Conservation (phyloP, 2,888 invertebrate species). For the Margaritifera margaritifera region DNA sequence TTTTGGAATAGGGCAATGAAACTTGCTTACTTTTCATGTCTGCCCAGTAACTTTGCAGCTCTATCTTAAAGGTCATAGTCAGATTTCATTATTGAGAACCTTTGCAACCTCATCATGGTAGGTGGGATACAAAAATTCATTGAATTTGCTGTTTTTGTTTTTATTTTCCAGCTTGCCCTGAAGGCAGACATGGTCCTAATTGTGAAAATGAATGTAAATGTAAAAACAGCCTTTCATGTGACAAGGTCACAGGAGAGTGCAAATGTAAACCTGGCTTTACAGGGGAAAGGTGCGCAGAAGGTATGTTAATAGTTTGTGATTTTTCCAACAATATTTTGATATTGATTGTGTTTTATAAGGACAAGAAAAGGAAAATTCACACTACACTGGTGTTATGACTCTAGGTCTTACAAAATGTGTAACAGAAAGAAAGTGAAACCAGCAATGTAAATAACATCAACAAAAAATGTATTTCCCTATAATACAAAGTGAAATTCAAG, state of each 20-base stretch:
- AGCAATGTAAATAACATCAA: too few species aligned
- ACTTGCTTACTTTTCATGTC: too few species aligned
- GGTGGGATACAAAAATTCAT: background rate
- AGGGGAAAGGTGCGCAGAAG: constrained; percentile 83
- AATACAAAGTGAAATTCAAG: too few species aligned
- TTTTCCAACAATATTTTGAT: background rate
- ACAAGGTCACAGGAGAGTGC: constrained; percentile 75
- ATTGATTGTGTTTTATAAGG: too few species aligned
- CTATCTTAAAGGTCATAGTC: constrained; percentile 77
- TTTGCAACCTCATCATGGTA: background rate
- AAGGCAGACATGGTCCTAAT: constrained; percentile 67
- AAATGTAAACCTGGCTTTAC: constrained; percentile 73
- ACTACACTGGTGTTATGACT: too few species aligned
- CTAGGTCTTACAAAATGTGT: too few species aligned
- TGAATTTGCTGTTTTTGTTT: background rate
- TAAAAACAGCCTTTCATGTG: constrained; percentile 69
- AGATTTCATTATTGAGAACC: constrained; percentile 77
- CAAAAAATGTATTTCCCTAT: too few species aligned
- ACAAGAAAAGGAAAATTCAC: too few species aligned
- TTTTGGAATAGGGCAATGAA: too few species aligned
- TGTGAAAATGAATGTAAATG: constrained; percentile 70
- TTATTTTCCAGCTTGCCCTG: constrained; percentile 61
- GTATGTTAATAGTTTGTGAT: constrained; percentile 35
- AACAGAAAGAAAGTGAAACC: too few species aligned
- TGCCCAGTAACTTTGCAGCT: too few species aligned